A percentile compares a stretch with the other conserved stretches of the same genome.
phyloP scores from a whole-genome alignment of 2,888 invertebrate genomes.

The Dicycla oo region DNA sequence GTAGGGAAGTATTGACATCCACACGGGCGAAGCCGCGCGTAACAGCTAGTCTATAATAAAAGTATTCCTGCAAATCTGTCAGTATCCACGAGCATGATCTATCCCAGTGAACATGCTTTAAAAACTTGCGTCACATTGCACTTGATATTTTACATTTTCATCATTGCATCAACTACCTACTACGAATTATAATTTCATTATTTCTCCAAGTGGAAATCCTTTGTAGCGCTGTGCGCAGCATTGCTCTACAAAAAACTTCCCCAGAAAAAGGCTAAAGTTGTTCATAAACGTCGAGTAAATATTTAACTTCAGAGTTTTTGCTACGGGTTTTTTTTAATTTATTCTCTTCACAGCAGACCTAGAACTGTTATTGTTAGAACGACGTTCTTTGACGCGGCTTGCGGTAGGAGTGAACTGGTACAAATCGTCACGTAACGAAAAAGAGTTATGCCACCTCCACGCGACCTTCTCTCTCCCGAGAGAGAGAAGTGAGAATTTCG shows the following conservation, averaged over 20 bases:
- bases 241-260: neutral
- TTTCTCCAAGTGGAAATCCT: neutral
- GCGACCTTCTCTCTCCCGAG: too few species aligned
- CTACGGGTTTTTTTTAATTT: conserved; percentile 1
- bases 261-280: neutral
- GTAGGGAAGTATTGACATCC: too few species aligned
- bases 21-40: too few species aligned
- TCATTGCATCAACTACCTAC: conserved; percentile 23
- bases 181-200: neutral
- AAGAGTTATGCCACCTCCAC: too few species aligned
- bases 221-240: neutral
- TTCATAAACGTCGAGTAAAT: conserved; percentile 8
- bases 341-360: neutral
- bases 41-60: neutral
- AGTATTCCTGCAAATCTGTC: neutral
- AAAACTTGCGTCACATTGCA: neutral
- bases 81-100: neutral
- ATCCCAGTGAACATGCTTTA: neutral
- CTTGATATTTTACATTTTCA: neutral
- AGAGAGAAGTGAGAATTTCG: too few species aligned
- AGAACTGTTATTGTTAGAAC: conserved; percentile 15
- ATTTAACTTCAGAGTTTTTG: conserved; percentile 7
- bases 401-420: too few species aligned
- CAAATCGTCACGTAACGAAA: too few species aligned
- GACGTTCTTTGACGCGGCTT: too few species aligned